Evolutionary conservation across 2,888 invertebrate species (phyloP).

Genomic region (Drosophila eohydei): DNA sequence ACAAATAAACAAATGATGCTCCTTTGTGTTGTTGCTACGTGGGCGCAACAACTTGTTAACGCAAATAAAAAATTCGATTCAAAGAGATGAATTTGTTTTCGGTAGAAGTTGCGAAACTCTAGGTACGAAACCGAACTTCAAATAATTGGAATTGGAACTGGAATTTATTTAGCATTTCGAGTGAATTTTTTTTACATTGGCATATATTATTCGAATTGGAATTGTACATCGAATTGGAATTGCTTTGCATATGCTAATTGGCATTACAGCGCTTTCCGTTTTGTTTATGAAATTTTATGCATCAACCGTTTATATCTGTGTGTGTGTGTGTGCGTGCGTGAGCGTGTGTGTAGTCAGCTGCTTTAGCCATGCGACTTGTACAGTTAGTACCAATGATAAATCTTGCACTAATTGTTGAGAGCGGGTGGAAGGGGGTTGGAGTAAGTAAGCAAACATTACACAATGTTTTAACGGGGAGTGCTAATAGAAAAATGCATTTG

Average conservation of each 20-base stretch:
- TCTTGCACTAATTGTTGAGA: constrained; percentile 38
- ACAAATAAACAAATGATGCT: constrained; percentile 15
- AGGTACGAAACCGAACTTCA: constrained; percentile 43
- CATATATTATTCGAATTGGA: constrained; percentile 35
- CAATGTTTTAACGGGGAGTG: constrained; percentile 36
- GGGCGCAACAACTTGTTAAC: constrained; percentile 44
- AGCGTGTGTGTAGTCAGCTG: constrained; percentile 45
- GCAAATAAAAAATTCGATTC: neutral
- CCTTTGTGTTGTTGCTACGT: constrained; percentile 5
- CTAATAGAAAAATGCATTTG: constrained; percentile 32
- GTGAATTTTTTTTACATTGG: constrained; percentile 30
- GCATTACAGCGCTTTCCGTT: constrained; percentile 45
- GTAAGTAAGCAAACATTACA: constrained; percentile 43
- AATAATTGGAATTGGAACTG: constrained; percentile 37
- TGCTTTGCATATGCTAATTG: constrained; percentile 37
- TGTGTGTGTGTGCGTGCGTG: neutral
- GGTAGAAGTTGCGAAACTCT: constrained; percentile 22
- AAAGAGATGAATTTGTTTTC: constrained; percentile 6
- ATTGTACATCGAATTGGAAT: constrained; percentile 13
- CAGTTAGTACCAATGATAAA: constrained; percentile 45
- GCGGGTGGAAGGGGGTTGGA: neutral
- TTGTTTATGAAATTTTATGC: constrained; percentile 54
- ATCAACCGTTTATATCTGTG: constrained; percentile 16
- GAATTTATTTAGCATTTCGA: constrained; percentile 15
- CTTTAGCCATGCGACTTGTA: constrained; percentile 43